Evolutionary conservation across 1,140 invertebrate genomes (phyloP), one percentile per base, ranked within the genome.

Genomic region (Papilio helenus): DNA sequence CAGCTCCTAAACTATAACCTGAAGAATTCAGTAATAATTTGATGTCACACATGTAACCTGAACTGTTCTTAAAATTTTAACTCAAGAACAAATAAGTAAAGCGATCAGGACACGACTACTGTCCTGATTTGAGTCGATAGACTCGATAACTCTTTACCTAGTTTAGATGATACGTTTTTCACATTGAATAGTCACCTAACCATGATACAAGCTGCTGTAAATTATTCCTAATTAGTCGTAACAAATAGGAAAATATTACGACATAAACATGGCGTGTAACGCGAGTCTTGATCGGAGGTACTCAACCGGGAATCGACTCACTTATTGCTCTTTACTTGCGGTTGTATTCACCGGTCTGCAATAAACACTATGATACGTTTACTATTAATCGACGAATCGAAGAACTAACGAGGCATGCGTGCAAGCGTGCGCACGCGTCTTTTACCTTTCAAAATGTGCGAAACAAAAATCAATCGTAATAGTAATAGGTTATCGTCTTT

Each of bases 401-500:
- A 68, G 61, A 68, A 29, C 61, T 68, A 68, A 68, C 61, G 61
- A 68, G 14, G 23, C 61, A 26, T 65, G 55, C n/a, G 58, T 61
- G 23, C 23, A 26, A 55, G 23, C 20, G 23, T 61, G 61, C 26
- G 61, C 61, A 68, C 61, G 61, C 14, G 61, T 4, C 26, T 29
- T 29, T 16, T 16, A 29, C 12, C 26, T 34, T 14, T 61, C 14
- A 4, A 14, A 61, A 26, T 26, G 58, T 61, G 10, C 23, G 23
- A 68, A 68, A 29, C 26, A 68, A 68, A 68, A 68, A 29, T 20
- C 61, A 68, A 14, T 29, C 61, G 9, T 65, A 65, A 65, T 14
- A 14, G 14, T 29, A 34, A 68, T 18, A 29, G 12, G 1, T 68
- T 68, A 68, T 68, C 29, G 58, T 26, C 58, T 61, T 26, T 61